Base-by-base conservation (phyloP, 2,113 vertebrate species). In the Falco punctatus region DNA sequence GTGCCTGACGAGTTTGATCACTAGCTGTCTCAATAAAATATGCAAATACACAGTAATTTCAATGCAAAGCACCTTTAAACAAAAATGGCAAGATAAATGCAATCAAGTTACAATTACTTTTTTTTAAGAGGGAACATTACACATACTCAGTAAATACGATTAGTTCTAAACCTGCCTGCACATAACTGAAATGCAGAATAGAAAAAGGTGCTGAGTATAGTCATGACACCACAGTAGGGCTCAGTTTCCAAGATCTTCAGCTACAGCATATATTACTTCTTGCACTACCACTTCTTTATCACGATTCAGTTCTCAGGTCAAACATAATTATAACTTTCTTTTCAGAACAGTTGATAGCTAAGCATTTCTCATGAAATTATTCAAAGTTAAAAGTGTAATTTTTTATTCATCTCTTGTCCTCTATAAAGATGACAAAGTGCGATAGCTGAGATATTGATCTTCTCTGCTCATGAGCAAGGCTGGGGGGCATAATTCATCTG, bases 21-120 rank as follows among this genome's bases (percentile, higher is more conserved):
- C 81, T 96, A 64, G 81, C 75, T 97, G 81, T 91, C 91, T 98
- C 96, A 96, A 88, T 95, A 97, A 97, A 92, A 94, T 64, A 97
- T 96, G 95, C 96, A 97, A 98, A 97, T 95, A 44, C 33, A 65
- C 66, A 94, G 14, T 22, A 9, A 97, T 97, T 97, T 97, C 83
- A 48, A 91, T 97, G 96, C 91, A 87, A 96, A 96, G 61, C 58
- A 96, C 72, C 86, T 94, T 97, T 87, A 86, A 95, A 95, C 75
- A 96, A 97, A 97, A 98, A 96, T 93, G 89, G 54, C 79, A 79
- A 95, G 94, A 90, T 94, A 97, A 81, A 89, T 67, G 90, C 74
- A 93, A 97, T 95, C 92, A 96, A 90, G 77, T 81, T 30, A 67
- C 93, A 95, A 93, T 88, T 97, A 48, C 59, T 82, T 94, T 80